Conservation (phyloP, 1,140 invertebrate species). For the Trichonephila clavipes region DNA sequence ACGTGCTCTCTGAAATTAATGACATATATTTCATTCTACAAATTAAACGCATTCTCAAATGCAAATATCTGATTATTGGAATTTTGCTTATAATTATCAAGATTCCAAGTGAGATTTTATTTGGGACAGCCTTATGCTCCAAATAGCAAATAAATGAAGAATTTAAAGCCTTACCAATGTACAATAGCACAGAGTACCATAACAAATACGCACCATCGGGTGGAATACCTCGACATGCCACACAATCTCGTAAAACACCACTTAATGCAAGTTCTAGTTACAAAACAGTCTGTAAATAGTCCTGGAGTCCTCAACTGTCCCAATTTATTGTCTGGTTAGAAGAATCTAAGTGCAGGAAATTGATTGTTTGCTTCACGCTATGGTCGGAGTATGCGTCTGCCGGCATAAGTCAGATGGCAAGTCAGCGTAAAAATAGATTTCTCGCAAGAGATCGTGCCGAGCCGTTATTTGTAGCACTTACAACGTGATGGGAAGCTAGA, state of each 20-base stretch:
- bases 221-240: conserved; percentile 12
- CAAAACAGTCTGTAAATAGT: conserved; percentile 38
- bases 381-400: conserved; percentile 15
- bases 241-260: background rate
- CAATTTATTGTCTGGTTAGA: conserved; percentile 45
- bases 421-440: conserved; percentile 53
- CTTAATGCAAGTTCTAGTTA: conserved; percentile 12
- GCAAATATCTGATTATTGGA: no score
- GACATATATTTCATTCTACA: no score
- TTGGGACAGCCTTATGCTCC: no score
- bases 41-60: no score
- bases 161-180: background rate
- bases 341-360: conserved; percentile 6
- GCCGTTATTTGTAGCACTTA: conserved; percentile 49
- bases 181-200: background rate
- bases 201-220: background rate
- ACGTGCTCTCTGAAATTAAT: no score
- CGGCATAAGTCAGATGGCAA: background rate
- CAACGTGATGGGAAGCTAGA: conserved; percentile 16
- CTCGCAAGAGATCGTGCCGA: background rate
- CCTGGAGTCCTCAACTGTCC: background rate
- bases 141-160: background rate
- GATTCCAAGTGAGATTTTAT: no score
- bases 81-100: no score
- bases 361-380: conserved; percentile 47